Conservation (phyloP, 2,113 vertebrate genomes). For the Uria lomvia region DNA sequence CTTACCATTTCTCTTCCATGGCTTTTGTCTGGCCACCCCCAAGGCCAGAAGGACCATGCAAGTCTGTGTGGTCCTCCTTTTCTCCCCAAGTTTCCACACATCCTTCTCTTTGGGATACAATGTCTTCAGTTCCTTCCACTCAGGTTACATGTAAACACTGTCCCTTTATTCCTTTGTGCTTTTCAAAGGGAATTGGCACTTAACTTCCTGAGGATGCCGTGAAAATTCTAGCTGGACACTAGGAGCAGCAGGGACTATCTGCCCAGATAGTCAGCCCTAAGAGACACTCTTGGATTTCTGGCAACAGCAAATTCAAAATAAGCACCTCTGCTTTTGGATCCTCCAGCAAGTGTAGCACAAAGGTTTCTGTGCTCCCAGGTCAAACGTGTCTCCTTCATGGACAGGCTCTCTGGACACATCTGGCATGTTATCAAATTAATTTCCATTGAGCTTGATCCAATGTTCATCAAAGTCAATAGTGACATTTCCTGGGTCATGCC, state of each 20-base stretch:
- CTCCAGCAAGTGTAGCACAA: not conserved
- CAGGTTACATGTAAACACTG: not conserved
- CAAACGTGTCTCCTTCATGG: constrained; percentile 26
- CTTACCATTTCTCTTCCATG: not conserved
- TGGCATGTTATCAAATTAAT: constrained; percentile 36
- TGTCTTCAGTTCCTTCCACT: not conserved
- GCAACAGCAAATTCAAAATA: not conserved
- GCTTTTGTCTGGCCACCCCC: not conserved
- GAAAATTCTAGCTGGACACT: not conserved
- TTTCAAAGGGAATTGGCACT: not conserved
- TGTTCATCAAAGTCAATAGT: constrained; percentile 56
- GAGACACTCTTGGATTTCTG: not conserved
- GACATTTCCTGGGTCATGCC: constrained; percentile 46
- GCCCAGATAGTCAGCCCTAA: not conserved
- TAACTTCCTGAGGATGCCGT: not conserved
- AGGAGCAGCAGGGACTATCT: not conserved
- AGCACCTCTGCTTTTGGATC: not conserved
- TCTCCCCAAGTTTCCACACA: not conserved
- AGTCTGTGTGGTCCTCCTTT: not conserved
- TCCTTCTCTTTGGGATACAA: not conserved
- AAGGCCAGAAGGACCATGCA: not conserved
- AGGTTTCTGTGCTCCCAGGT: constrained; percentile 4
- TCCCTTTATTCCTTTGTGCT: not conserved
- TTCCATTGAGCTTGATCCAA: constrained; percentile 37
- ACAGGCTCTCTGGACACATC: constrained; percentile 42